These are phyloP conservation scores for Chalcis sispes DNA, from an alignment of 2,888 invertebrate species.

Conservation along the genomic window DNA sequence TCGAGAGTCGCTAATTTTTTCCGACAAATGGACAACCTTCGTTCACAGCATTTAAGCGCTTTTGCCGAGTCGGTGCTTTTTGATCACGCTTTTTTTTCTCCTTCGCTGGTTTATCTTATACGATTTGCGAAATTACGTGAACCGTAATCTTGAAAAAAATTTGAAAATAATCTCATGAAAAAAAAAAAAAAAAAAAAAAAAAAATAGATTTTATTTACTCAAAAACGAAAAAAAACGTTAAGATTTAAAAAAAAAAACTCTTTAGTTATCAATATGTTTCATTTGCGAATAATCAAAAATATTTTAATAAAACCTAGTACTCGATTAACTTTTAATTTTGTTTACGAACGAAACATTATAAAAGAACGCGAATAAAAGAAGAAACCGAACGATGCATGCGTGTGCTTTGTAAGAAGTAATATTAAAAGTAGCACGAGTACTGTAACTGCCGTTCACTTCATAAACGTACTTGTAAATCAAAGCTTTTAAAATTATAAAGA, in stretches of 20 bases:
- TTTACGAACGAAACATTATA: neutral
- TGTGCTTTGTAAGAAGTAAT: neutral
- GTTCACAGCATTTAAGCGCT: constrained; percentile 26
- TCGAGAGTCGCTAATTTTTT: constrained; percentile 54
- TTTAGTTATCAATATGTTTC: too few relatives aligned
- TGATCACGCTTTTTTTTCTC: constrained; percentile 40
- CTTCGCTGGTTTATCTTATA: constrained; percentile 17
- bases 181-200: neutral
- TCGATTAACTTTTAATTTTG: constrained; percentile 47
- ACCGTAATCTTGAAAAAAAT: neutral
- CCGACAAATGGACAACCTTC: constrained; percentile 53
- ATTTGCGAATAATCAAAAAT: too few relatives aligned
- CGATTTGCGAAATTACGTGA: constrained; percentile 1
- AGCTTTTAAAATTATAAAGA: constrained; percentile 49
- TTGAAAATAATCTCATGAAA: neutral
- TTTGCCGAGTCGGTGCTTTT: constrained; percentile 45
- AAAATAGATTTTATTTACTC: neutral
- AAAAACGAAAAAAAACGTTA: constrained; percentile 1
- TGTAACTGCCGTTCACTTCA: constrained; percentile 69
- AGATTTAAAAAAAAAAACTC: too few relatives aligned
- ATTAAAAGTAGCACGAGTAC: constrained; percentile 13
- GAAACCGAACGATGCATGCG: constrained; percentile 30
- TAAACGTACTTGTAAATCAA: constrained; percentile 73
- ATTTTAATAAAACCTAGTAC: too few relatives aligned
- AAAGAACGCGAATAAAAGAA: constrained; percentile 27